phyloP scores from a whole-genome alignment of 2,113 vertebrate genomes.

The Oncorhynchus tshawytscha region DNA sequence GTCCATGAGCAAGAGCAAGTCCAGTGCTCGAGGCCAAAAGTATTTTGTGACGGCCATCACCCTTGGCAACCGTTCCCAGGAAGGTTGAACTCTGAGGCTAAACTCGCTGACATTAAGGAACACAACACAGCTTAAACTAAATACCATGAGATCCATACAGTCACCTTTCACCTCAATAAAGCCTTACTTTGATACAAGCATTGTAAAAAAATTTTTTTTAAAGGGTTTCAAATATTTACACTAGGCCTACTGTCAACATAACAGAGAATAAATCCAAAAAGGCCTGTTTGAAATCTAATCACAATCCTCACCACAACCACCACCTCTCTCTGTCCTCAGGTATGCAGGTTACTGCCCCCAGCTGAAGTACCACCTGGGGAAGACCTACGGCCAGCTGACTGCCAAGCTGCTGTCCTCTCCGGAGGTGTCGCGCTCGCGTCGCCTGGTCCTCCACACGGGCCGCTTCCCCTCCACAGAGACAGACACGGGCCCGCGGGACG shows the following conservation, averaged over 20 bases:
- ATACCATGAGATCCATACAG: too few relatives aligned
- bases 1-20: background rate
- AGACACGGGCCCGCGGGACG: background rate
- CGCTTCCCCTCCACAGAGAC: conserved; percentile 19
- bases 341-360: conserved; percentile 78
- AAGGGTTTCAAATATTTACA: too few relatives aligned
- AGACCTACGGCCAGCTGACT: conserved; percentile 71
- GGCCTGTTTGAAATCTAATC: background rate
- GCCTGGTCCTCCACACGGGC: conserved; percentile 59
- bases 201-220: too few relatives aligned
- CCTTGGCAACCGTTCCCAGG: conserved; percentile 6
- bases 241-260: too few relatives aligned
- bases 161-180: too few relatives aligned
- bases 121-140: too few relatives aligned
- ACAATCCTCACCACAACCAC: background rate
- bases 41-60: conserved; percentile 17
- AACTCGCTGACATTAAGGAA: too few relatives aligned
- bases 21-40: background rate
- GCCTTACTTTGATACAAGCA: too few relatives aligned
- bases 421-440: conserved; percentile 46
- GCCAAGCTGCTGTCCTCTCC: conserved; percentile 64
- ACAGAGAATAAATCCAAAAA: too few relatives aligned
- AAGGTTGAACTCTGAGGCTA: background rate
- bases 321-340: conserved; percentile 44
- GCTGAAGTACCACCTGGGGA: conserved; percentile 71